phyloP scores from a whole-genome alignment of 2,888 invertebrate species.

The Cosmopolites sordidus region DNA sequence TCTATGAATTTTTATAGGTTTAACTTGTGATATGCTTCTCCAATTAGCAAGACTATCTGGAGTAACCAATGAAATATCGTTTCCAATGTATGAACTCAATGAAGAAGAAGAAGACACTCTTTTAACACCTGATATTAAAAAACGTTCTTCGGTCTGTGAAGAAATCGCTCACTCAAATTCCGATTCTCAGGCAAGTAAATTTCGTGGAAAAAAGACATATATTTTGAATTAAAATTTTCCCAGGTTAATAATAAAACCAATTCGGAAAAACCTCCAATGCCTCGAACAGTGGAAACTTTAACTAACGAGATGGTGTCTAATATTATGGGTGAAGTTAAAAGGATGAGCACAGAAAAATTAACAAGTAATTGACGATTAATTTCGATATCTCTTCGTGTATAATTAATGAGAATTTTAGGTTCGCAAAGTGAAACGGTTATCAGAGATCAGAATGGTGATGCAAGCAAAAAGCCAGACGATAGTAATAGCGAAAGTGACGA shows the following conservation, averaged over 20 bases:
- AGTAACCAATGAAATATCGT: slow-evolving; percentile 51
- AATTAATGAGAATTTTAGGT: too few relatives aligned
- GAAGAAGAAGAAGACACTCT: slow-evolving; percentile 44
- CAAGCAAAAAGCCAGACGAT: slow-evolving; percentile 20
- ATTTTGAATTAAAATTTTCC: too few relatives aligned
- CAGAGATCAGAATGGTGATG: slow-evolving; percentile 28
- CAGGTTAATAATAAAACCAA: slow-evolving; percentile 3
- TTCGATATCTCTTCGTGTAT: too few relatives aligned
- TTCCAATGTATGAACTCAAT: slow-evolving; percentile 44
- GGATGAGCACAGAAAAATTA: slow-evolving; percentile 44
- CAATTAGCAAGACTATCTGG: slow-evolving; percentile 55
- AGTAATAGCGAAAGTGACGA: slow-evolving; percentile 35
- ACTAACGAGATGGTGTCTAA: slow-evolving; percentile 52
- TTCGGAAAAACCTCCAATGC: slow-evolving; percentile 26
- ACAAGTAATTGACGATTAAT: slow-evolving; percentile 26
- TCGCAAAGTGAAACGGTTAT: slow-evolving; percentile 26
- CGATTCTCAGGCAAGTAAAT: slow-evolving; percentile 42
- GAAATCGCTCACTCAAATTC: slow-evolving; percentile 36
- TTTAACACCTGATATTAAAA: slow-evolving; percentile 21
- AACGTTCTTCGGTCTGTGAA: slow-evolving; percentile 27
- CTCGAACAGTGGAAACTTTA: slow-evolving; percentile 48
- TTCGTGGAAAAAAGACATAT: too few relatives aligned
- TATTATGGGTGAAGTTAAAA: slow-evolving; percentile 53
- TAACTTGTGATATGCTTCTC: slow-evolving; percentile 51
- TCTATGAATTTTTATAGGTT: slow-evolving; percentile 12